A percentile compares a stretch with the other conserved stretches of the same genome.
Evolutionary conservation across 1,140 invertebrate species (phyloP).

Genomic region (Linepithema humile): DNA sequence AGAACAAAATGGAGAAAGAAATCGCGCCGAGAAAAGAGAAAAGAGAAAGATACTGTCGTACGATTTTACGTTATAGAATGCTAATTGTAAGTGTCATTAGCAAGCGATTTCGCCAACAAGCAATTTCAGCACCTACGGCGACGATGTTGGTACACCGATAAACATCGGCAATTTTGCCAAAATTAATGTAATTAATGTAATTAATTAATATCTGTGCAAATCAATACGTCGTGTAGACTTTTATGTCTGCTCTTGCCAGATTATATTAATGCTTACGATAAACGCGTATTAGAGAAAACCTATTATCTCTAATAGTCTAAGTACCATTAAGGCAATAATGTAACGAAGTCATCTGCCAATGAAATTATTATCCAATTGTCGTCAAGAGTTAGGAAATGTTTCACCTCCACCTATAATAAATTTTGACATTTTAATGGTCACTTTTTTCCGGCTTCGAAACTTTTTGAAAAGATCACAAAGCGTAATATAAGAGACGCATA

Average conservation of each 20-base stretch:
- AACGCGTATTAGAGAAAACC: too few species aligned
- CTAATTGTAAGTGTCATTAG: neutral
- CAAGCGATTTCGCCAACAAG: neutral
- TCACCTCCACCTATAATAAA: too few species aligned
- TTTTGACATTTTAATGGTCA: too few species aligned
- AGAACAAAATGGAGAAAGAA: neutral
- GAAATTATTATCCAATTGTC: too few species aligned
- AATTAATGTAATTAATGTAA: conserved; percentile 14
- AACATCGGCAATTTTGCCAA: neutral
- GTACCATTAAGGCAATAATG: too few species aligned
- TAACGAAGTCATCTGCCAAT: too few species aligned
- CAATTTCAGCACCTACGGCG: neutral
- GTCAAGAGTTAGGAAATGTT: too few species aligned
- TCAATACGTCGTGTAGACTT: conserved; percentile 28
- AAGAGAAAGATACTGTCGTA: neutral
- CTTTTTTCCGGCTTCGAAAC: neutral
- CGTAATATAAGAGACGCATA: neutral
- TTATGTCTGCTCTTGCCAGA: neutral
- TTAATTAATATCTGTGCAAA: neutral
- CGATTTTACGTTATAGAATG: neutral
- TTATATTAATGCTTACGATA: too few species aligned
- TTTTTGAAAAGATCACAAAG: neutral
- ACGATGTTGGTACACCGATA: neutral
- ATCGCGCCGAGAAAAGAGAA: neutral
- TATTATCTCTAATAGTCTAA: too few species aligned